These are phyloP conservation scores for Hetaerina americana DNA, from an alignment of 1,140 invertebrate species.

Conservation along the genomic window DNA sequence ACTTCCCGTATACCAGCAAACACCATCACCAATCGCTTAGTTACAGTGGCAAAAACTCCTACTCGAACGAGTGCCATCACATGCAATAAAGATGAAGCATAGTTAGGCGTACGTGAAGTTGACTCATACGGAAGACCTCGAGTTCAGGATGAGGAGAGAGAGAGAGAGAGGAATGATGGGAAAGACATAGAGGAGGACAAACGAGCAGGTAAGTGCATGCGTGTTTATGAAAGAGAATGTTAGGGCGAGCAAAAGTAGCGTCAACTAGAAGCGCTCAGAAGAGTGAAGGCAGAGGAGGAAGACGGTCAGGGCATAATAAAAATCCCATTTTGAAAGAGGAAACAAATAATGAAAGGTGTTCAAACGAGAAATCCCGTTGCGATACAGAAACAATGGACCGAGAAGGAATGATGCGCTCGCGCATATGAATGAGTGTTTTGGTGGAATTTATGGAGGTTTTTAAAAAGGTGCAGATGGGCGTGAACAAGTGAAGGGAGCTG, in stretches of 20 bases:
- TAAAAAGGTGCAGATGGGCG: background rate
- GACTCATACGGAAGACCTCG: background rate
- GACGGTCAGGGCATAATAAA: too few relatives aligned
- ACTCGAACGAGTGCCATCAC: background rate
- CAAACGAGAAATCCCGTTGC: background rate
- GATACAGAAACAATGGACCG: background rate
- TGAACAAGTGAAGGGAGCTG: background rate
- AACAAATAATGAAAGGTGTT: background rate
- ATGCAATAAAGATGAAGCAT: background rate
- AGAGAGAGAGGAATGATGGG: too few relatives aligned
- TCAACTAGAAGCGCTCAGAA: background rate
- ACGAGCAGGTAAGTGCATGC: too few relatives aligned
- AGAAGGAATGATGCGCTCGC: background rate
- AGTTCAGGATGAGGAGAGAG: too few relatives aligned
- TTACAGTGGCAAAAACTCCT: background rate
- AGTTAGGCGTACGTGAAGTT: background rate
- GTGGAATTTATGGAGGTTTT: background rate
- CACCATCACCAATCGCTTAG: too few relatives aligned
- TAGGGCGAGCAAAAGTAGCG: too few relatives aligned
- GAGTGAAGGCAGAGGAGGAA: background rate
- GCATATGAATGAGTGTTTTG: background rate
- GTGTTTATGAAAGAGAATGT: background rate
- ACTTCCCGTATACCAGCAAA: too few relatives aligned
- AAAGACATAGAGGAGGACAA: too few relatives aligned
- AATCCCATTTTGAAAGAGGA: too few relatives aligned